phyloP scores from a whole-genome alignment of 2,888 invertebrate genomes.

The Drosophila yooni region DNA sequence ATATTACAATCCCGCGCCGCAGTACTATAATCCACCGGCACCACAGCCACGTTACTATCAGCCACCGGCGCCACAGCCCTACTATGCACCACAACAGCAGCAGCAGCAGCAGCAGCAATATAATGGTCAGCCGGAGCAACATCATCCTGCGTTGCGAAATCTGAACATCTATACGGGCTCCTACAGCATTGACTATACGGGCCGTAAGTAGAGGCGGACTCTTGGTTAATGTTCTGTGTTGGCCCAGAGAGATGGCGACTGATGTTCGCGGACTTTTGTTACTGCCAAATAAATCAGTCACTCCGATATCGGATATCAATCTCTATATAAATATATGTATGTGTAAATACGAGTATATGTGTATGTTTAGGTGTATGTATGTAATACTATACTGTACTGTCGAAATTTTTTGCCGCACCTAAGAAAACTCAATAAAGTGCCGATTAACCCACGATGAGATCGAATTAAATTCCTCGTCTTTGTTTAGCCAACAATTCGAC shows the following conservation, averaged over 20 bases:
- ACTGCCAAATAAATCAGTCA: constrained; percentile 81
- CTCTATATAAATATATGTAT: constrained; percentile 30
- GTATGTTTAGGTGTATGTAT: constrained; percentile 40
- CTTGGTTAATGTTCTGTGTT: constrained; percentile 18
- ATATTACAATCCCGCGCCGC: constrained; percentile 69
- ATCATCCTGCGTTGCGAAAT: constrained; percentile 90
- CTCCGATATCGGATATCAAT: constrained; percentile 57
- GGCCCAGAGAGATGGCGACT: constrained; percentile 65
- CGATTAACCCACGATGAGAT: constrained; percentile 43
- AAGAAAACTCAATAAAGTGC: constrained; percentile 46
- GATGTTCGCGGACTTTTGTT: constrained; percentile 70
- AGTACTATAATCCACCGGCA: constrained; percentile 81
- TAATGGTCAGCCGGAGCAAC: constrained; percentile 87
- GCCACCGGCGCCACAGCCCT: constrained; percentile 82
- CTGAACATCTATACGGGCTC: constrained; percentile 91
- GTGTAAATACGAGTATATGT: constrained; percentile 34
- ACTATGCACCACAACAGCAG: constrained; percentile 77
- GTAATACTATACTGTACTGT: constrained; percentile 14
- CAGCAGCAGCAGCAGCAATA: constrained; percentile 81
- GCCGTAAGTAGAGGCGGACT: constrained; percentile 84
- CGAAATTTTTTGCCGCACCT: constrained; percentile 33
- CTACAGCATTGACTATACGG: constrained; percentile 91
- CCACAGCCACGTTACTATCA: constrained; percentile 80
- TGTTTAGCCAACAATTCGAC: constrained; percentile 5
- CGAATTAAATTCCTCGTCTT: constrained; percentile 25